phyloP scores from a whole-genome alignment of 2,888 invertebrate species.

The Drosophila neonasuta region DNA sequence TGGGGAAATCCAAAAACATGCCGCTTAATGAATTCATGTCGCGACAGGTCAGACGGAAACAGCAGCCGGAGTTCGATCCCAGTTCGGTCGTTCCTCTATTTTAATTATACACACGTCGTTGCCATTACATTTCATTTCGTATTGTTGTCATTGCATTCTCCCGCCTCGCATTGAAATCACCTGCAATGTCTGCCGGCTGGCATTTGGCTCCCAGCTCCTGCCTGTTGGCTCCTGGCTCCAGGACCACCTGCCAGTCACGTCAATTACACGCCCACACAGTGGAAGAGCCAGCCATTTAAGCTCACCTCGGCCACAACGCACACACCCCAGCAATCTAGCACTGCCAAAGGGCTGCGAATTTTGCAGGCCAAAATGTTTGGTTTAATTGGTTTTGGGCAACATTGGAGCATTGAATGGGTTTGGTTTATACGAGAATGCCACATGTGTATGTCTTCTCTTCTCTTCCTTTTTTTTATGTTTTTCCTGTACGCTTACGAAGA shows the following conservation, averaged over 20 bases:
- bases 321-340: conserved; percentile 43
- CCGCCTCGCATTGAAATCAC: conserved; percentile 20
- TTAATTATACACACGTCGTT: conserved; percentile 75
- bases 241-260: conserved; percentile 32
- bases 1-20: conserved; percentile 23
- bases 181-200: conserved; percentile 31
- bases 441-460: conserved; percentile 21
- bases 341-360: conserved; percentile 51
- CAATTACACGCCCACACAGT: conserved; percentile 47
- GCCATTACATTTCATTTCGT: conserved; percentile 73
- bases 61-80: conserved; percentile 35
- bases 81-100: conserved; percentile 36
- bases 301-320: conserved; percentile 13
- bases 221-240: conserved; percentile 6
- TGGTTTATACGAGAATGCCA: conserved; percentile 44
- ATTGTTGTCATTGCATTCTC: conserved; percentile 62
- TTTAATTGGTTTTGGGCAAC: conserved; percentile 72
- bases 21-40: conserved; percentile 72
- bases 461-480: conserved; percentile 4
- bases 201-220: conserved; percentile 4
- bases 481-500: background rate
- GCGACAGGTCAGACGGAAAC: conserved; percentile 55
- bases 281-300: conserved; percentile 43
- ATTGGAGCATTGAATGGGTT: conserved; percentile 54
- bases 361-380: conserved; percentile 67